Evolutionary conservation across 2,113 vertebrate genomes (phyloP).

Genomic region (Diglossa brunneiventris): DNA sequence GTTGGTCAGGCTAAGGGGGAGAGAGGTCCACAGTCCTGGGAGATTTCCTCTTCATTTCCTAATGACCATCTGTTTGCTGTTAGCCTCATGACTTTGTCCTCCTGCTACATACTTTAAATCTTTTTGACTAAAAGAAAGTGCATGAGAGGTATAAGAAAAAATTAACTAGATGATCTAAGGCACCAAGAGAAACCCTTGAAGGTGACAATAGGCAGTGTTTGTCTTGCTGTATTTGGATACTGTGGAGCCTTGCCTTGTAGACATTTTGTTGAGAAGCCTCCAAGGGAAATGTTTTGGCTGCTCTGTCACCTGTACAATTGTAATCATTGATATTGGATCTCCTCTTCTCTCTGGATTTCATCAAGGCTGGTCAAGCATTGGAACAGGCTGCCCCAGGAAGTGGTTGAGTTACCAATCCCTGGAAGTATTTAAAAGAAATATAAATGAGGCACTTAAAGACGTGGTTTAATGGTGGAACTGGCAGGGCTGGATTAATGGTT

Average conservation of each 20-base stretch:
- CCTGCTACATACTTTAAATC: not conserved
- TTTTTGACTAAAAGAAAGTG: not conserved
- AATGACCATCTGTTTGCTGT: not conserved
- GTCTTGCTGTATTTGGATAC: not conserved
- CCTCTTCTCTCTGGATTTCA: not conserved
- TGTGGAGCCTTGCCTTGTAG: not conserved
- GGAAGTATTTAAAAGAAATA: not conserved
- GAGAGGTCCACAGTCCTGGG: not conserved
- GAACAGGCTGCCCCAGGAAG: not conserved
- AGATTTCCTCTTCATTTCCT: not conserved
- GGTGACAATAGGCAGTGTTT: not conserved
- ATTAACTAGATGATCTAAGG: not conserved
- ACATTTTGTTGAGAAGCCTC: not conserved
- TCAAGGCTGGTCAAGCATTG: not conserved
- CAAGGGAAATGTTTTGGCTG: not conserved
- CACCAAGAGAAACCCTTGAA: not conserved
- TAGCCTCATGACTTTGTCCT: not conserved
- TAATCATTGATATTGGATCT: not conserved
- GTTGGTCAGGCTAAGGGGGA: not conserved
- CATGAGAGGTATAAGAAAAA: not conserved
- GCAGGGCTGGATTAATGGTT: not conserved
- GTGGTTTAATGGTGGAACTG: not conserved
- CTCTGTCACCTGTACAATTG: not conserved
- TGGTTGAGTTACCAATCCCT: not conserved
- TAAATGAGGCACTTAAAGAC: not conserved